Base-by-base conservation (phyloP, 2,888 invertebrate species). In the Cryptocephalus moraei region DNA sequence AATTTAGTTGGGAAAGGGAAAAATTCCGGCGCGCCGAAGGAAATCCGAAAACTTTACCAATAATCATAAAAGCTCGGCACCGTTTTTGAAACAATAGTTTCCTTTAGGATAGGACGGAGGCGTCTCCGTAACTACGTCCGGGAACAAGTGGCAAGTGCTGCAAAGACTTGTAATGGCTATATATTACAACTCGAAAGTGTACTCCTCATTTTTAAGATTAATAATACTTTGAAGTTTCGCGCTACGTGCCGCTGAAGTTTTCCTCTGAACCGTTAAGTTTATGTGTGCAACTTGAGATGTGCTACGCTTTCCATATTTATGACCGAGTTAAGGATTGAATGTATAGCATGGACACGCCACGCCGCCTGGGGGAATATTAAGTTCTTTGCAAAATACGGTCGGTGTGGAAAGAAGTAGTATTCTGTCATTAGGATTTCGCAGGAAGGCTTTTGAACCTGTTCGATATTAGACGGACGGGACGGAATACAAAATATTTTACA, bases 171-270 rank as follows among this genome's bases (percentile, higher is more conserved):
- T 36, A 36, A 36, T 36, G 36, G 36, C 36, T 11, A 36, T 36
- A 36, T 36, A 36, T 36, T 36, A 36, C 36, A 36, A 36, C 42
- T 42, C 33, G 22, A 42, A 51, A 53, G 43, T 50, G 50, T 53
- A 53, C 51, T 51, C 51, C 52, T 55, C 49, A 49, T 54, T 51
- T 50, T 45, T 45, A 49, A 54, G 58, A 58, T 57, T 58, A 58
- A 57, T 58, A 57, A 54, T 50, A 49, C 54, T 55, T 50, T 52
- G 47, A 53, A 49, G 47, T 49, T 47, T 52, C 12, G 11, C 36
- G 36, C 36, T 36, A 36, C 36, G 36, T 36, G 36, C 12, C 12
- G 36, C 11, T 36, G 36, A 36, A 36, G 36, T 36, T 36, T 12
- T 22, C 22, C 22, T 22, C 22, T 22, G 22, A 22, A 22, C 22